phyloP scores from a whole-genome alignment of 2,113 vertebrate species.

The Rutilus rutilus region DNA sequence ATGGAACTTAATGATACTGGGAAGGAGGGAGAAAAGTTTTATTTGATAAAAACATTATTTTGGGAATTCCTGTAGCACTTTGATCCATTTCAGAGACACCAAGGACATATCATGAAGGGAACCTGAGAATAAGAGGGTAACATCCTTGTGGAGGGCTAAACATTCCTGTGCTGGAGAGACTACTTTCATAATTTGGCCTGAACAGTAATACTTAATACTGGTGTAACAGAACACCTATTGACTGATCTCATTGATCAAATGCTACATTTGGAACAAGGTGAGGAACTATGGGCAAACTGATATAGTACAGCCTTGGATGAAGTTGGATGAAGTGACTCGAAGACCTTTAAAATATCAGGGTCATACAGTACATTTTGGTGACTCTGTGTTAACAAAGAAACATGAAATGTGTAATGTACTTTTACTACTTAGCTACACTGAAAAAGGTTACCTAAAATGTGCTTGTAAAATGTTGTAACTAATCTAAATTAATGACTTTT shows the following conservation, averaged over 20 bases:
- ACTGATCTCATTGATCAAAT: constrained; percentile 3
- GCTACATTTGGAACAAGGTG: constrained; percentile 8
- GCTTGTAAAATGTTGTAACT: too few species aligned
- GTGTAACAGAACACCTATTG: constrained; percentile 47
- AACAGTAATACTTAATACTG: constrained; percentile 21
- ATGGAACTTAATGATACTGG: neutral
- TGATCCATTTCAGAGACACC: constrained; percentile 32
- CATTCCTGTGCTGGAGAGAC: constrained; percentile 18
- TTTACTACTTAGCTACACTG: too few species aligned
- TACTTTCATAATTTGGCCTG: constrained; percentile 14
- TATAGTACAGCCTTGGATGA: neutral
- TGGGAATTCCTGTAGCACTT: constrained; percentile 41
- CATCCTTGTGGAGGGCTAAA: constrained; percentile 48
- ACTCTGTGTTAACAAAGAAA: neutral
- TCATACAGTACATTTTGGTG: neutral
- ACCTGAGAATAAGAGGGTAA: constrained; percentile 38
- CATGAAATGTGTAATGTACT: neutral
- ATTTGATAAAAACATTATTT: constrained; percentile 36
- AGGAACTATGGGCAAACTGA: neutral
- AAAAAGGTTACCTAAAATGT: too few species aligned
- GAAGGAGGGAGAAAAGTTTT: neutral
- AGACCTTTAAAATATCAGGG: neutral
- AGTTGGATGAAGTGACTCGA: neutral
- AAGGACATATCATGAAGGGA: constrained; percentile 10
- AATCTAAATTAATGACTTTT: too few species aligned